These are phyloP conservation scores for Steinernema carpocapsae DNA, from an alignment of 2,888 invertebrate species.

Conservation along the genomic window DNA sequence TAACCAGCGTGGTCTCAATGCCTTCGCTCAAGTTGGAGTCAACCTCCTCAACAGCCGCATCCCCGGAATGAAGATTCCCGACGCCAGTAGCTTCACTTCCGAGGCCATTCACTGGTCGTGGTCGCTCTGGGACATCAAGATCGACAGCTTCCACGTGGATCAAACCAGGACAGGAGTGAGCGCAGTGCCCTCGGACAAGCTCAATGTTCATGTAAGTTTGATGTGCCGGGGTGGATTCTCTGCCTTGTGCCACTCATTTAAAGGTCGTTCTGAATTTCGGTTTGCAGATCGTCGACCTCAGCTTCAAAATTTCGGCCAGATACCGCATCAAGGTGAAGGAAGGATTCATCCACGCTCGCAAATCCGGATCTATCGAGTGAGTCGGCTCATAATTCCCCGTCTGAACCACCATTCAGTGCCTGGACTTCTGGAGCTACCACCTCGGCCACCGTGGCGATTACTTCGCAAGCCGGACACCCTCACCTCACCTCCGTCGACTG, in stretches of 20 bases:
- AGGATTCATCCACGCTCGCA: slow-evolving; percentile 14
- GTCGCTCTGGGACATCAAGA: slow-evolving; percentile 13
- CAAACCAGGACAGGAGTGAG: slow-evolving; percentile 16
- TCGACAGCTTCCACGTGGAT: slow-evolving; percentile 25
- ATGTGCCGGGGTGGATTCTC: neutral
- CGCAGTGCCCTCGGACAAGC: slow-evolving; percentile 14
- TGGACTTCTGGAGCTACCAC: slow-evolving; percentile 20
- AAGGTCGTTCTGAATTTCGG: neutral
- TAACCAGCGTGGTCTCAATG: slow-evolving; percentile 25
- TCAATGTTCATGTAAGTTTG: slow-evolving; percentile 27
- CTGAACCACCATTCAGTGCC: neutral
- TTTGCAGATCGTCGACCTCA: slow-evolving; percentile 21
- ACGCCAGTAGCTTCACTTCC: slow-evolving; percentile 12
- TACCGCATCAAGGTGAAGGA: slow-evolving; percentile 30
- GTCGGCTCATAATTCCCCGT: neutral
- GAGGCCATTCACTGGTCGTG: slow-evolving; percentile 23
- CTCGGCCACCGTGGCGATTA: neutral
- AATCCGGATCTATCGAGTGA: slow-evolving; percentile 14
- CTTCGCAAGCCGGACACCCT: slow-evolving; percentile 10
- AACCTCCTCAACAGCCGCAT: slow-evolving; percentile 3
- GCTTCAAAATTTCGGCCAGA: neutral
- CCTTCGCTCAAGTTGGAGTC: slow-evolving; percentile 23
- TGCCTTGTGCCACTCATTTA: no score
- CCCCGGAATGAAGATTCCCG: slow-evolving; percentile 21
- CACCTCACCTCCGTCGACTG: slow-evolving; percentile 5